Evolutionary conservation across 2,888 invertebrate genomes (phyloP), one percentile per base, ranked within the genome.

Genomic region (Coelinius sp.): DNA sequence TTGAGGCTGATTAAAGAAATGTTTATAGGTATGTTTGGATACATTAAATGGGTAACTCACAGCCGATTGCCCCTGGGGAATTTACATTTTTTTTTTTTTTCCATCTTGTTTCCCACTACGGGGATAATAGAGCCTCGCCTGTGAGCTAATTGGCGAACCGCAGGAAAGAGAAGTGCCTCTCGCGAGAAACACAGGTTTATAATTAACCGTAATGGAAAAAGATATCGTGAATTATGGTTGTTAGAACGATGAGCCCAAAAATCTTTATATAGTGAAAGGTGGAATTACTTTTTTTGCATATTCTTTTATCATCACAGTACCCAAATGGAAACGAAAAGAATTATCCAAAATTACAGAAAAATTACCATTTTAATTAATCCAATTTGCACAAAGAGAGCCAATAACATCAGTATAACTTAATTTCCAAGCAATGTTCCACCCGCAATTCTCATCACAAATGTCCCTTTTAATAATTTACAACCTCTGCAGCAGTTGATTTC

Each of bases 61-160:
- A 65, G 56, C 44, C 53, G 31, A 70, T 65, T 70, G 70, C 70
- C 20, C 35, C 59, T 31, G 59, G 59, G 7, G 25, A 65, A 27
- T 65, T 70, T 52, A 53, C 14, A 17, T 22, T 35, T 59, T 20
- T 31, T 59, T 17, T 20, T 46, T 46, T 46, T 56, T 31, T 35
- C 17, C 8, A 6, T 8, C 20, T 35, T 56, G 31, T 56, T 59
- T 35, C 59, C 35, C 17, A 22, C 17, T 31, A 7, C 20, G n/a
- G 31, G 17, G 59, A 64, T 53, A 65, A 70, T 65, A 35, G 27
- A 70, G 70, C 52, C 44, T 70, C 70, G 49, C 14, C 44, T 56
- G 56, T 27, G 59, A 53, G 65, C 65, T 70, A 65, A 70, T 70
- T 70, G 65, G 70, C 56, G 64, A 41, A 31, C 65, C 56, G 27